Percentiles rank a stretch among this genome's conserved stretches.
Evolutionary conservation across 2,888 invertebrate species (phyloP).

Genomic region (Steinernema hermaphroditum): DNA sequence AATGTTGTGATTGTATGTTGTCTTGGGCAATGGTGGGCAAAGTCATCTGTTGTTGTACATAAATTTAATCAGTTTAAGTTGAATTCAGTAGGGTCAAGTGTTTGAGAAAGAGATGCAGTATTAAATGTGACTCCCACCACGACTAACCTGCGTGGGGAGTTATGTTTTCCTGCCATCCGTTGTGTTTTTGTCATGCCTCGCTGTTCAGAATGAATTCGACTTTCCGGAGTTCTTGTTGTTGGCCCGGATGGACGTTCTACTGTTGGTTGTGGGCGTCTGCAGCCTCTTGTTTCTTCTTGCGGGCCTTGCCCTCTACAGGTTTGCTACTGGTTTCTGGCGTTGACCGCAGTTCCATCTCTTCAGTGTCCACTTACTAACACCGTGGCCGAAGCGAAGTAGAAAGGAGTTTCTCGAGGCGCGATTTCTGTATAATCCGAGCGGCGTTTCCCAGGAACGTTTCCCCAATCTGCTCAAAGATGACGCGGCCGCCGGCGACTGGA

Average conservation of each 20-base stretch:
- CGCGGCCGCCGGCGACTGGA: constrained; percentile 17
- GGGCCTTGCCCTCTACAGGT: neutral
- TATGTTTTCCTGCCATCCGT: too few species aligned
- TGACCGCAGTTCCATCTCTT: neutral
- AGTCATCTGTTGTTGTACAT: too few species aligned
- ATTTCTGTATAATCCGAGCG: neutral
- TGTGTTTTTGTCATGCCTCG: too few species aligned
- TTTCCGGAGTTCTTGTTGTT: neutral
- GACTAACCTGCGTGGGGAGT: too few species aligned
- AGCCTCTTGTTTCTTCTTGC: neutral
- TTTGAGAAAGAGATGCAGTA: too few species aligned
- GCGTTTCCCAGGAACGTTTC: neutral
- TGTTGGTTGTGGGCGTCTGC: neutral
- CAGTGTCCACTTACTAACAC: neutral
- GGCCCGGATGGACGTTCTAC: constrained; percentile 6
- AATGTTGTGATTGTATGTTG: too few species aligned
- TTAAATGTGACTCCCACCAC: too few species aligned
- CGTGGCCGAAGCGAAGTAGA: constrained; percentile 16
- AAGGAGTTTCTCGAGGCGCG: neutral
- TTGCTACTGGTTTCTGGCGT: neutral
- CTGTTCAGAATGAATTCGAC: neutral
- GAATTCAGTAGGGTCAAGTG: too few species aligned
- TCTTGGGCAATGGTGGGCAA: too few species aligned
- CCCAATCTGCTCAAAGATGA: constrained; percentile 15
- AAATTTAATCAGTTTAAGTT: too few species aligned